These are phyloP conservation scores for Drosophila miranda DNA, from an alignment of 1,140 invertebrate species.

Conservation along the genomic window DNA sequence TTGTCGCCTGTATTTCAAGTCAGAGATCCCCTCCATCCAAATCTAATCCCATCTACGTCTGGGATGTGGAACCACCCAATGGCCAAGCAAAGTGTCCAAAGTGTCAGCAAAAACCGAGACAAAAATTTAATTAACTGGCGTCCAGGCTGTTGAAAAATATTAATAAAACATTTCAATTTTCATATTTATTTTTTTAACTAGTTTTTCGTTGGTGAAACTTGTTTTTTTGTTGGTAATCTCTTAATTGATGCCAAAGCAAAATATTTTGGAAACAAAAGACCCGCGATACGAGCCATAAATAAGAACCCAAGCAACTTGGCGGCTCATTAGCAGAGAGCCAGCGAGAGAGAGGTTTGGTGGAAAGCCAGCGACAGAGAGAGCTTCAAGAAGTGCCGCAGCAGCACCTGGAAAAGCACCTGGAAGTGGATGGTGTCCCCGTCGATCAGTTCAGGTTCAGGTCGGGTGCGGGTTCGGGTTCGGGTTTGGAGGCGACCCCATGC, in stretches of 20 bases:
- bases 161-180: conserved; percentile 79
- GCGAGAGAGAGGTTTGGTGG: conserved; percentile 3
- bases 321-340: conserved; percentile 56
- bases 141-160: conserved; percentile 71
- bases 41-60: conserved; percentile 29
- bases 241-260: conserved; percentile 69
- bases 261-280: conserved; percentile 74
- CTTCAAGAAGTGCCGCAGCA: conserved; percentile 5
- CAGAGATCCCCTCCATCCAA: conserved; percentile 1
- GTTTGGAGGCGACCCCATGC: conserved; percentile 28
- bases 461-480: neutral
- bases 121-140: conserved; percentile 71
- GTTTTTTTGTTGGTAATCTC: conserved; percentile 38
- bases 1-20: conserved; percentile 29
- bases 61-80: conserved; percentile 34
- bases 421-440: conserved; percentile 32
- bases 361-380: conserved; percentile 9
- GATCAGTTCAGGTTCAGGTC: conserved; percentile 1
- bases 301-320: conserved; percentile 47
- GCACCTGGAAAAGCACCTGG: conserved; percentile 31
- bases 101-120: conserved; percentile 44
- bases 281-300: conserved; percentile 65
- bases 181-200: conserved; percentile 50
- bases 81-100: conserved; percentile 45
- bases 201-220: conserved; percentile 45